phyloP scores from a whole-genome alignment of 1,140 invertebrate genomes.

The Drosophila serrata region DNA sequence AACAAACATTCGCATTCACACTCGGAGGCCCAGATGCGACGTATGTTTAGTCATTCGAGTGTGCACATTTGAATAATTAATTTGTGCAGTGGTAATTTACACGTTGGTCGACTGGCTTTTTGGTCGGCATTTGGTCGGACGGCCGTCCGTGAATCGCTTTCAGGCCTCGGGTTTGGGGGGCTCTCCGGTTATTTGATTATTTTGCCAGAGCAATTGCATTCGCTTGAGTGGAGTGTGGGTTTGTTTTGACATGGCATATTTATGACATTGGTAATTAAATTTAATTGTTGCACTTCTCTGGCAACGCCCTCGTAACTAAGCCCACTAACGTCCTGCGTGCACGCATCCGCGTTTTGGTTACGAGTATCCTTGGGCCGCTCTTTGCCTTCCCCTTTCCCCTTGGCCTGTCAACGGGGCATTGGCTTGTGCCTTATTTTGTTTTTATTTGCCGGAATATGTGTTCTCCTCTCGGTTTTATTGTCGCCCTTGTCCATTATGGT shows the following conservation, averaged over 20 bases:
- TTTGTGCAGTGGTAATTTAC: conserved; percentile 83
- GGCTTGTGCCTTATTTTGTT: conserved; percentile 7
- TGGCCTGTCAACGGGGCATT: conserved; percentile 43
- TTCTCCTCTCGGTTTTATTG: conserved; percentile 51
- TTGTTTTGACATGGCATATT: conserved; percentile 71
- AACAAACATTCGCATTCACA: conserved; percentile 8
- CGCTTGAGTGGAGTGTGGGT: not conserved
- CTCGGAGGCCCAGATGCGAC: conserved; percentile 13
- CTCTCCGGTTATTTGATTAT: conserved; percentile 72
- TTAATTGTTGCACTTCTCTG: conserved; percentile 81
- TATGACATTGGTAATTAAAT: conserved; percentile 83
- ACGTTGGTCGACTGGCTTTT: conserved; percentile 78
- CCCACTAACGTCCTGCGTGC: conserved; percentile 26
- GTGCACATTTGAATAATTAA: conserved; percentile 84
- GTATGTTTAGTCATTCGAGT: conserved; percentile 76
- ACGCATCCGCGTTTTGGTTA: conserved; percentile 27
- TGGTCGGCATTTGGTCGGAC: conserved; percentile 59
- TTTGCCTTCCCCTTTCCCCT: conserved; percentile 12
- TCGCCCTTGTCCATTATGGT: conserved; percentile 68
- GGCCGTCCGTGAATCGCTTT: conserved; percentile 37
- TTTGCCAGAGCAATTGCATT: conserved; percentile 60
- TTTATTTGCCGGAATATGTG: conserved; percentile 33
- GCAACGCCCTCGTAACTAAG: conserved; percentile 63
- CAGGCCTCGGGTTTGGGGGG: not conserved
- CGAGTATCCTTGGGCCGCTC: conserved; percentile 5